A percentile compares a stretch with the other conserved stretches of the same genome.
These are phyloP conservation scores for Oryctolagus cuniculus DNA, from an alignment of 2,113 vertebrate genomes.

Conservation along the genomic window mOryCun1.1 NC_091434.1:22832001-22832500, in stretches of 20 bases:
- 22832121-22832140: neutral
- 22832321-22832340: no score
- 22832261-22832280: no score
- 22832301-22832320: no score
- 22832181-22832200: neutral
- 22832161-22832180: neutral
- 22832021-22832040: neutral
- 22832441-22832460: no score
- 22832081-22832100: neutral
- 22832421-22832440: no score
- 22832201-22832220: neutral
- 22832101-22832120: neutral
- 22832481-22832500: no score
- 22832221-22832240: neutral
- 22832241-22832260: neutral
- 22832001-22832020: neutral
- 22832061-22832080: neutral
- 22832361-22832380: no score
- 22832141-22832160: neutral
- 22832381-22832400: no score
- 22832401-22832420: no score
- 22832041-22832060: neutral
- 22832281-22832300: no score
- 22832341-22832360: no score
- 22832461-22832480: no score